phyloP scores from a whole-genome alignment of 2,888 invertebrate species.

The Dolichopus griseipennis region DNA sequence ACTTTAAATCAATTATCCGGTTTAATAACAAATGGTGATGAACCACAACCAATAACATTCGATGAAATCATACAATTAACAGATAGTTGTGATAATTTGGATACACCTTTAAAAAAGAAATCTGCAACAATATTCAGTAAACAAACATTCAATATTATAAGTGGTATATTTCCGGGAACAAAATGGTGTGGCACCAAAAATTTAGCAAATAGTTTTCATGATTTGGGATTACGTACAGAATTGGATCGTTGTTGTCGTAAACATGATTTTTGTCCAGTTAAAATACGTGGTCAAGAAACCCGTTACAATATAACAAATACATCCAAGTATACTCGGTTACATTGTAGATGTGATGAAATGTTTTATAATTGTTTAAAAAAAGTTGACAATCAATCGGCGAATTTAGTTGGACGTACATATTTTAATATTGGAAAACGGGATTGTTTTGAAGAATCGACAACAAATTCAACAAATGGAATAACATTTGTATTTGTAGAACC shows the following conservation, averaged over 20 bases:
- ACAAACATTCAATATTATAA: background rate
- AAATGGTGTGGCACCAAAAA: background rate
- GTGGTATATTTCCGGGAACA: background rate
- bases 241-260: background rate
- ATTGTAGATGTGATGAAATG: background rate
- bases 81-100: background rate
- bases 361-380: background rate
- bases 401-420: slow-evolving; percentile 1
- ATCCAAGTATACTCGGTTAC: background rate
- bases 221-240: background rate
- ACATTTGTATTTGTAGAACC: background rate
- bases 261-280: slow-evolving; percentile 4
- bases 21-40: background rate
- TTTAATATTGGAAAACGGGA: background rate
- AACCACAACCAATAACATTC: background rate
- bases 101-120: background rate
- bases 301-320: background rate
- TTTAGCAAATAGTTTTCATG: background rate
- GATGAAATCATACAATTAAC: background rate
- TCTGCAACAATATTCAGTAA: background rate
- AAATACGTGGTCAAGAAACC: background rate
- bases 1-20: background rate
- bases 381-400: background rate
- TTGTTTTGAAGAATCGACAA: background rate
- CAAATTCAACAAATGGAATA: background rate